Conservation (phyloP, 2,113 vertebrate species). For the Lycaon pictus region DNA sequence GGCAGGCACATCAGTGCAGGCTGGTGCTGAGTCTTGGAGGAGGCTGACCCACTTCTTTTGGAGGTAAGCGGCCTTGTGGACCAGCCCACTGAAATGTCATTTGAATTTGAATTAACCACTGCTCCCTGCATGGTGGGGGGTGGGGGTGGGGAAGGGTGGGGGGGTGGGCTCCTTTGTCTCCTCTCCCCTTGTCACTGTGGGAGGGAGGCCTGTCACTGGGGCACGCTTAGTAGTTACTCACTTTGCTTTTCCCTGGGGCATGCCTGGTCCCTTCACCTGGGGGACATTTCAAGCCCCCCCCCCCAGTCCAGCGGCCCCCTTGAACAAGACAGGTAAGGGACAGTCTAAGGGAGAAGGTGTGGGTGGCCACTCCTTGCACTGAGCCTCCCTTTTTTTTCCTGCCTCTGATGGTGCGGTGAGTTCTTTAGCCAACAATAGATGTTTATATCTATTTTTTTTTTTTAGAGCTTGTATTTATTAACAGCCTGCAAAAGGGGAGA, state of each 20-base stretch:
- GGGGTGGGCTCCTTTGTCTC: background rate
- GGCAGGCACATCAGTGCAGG: background rate
- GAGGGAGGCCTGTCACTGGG: background rate
- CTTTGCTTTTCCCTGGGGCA: background rate
- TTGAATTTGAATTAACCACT: conserved; percentile 56
- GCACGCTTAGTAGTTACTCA: background rate
- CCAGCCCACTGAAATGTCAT: conserved; percentile 10
- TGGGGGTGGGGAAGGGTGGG: too few species aligned
- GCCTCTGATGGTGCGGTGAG: conserved; percentile 76
- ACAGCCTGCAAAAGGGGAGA: conserved; percentile 83
- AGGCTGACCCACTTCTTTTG: conserved; percentile 69
- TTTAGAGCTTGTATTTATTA: conserved; percentile 82
- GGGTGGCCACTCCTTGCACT: conserved; percentile 18
- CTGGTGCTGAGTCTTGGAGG: background rate
- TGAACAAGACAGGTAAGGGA: background rate
- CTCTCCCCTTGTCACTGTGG: background rate
- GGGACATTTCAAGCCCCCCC: background rate
- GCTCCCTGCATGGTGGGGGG: background rate
- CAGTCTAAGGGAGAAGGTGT: background rate
- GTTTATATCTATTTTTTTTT: conserved; percentile 86
- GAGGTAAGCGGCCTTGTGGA: conserved; percentile 30
- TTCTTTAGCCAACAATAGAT: conserved; percentile 87
- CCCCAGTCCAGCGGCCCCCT: background rate
- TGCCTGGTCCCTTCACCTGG: background rate
- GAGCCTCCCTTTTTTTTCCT: background rate